Evolutionary conservation across 2,113 vertebrate genomes (phyloP), one percentile per base, ranked within the genome.

Genomic region (Colius striatus): DNA sequence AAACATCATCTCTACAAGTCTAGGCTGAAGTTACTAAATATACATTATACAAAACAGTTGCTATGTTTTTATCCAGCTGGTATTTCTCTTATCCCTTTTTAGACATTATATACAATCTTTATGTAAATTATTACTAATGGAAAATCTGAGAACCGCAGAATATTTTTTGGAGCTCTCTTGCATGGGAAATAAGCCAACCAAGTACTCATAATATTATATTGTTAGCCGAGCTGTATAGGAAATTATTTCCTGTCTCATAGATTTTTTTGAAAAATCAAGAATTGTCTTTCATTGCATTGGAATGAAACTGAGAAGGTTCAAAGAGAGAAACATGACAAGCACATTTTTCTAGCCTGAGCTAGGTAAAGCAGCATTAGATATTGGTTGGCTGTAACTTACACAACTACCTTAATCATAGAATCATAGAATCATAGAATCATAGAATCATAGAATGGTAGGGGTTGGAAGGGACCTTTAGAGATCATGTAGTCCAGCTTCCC

Each of bases 121-220:
- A 89, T 92, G 53, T 79, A 96, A 95, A 96, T 92, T 94, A 66
- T 84, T 93, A 82, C 61, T 87, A 96, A 95, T 70, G 92, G 95
- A 97, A 97, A 96, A 94, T 93, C 51, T 92, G 93, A 95, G 72
- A 81, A 80, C 34, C 5, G 4, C 48, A 84, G 68, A 95, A 48
- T 11, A 45, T 72, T 90, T 92, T n/a, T 58, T 51, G 18, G 65
- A 91, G 73, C 53, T 81, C 29, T 88, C 66, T 84, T 70, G 17
- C 54, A 82, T n/a, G 61, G 88, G 83, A 96, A 93, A 78, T 58
- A 93, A 81, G 90, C 90, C 90, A 96, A 94, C 71, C 27, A 87
- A 94, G n/a, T 29, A 41, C 50, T 96, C 50, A 66, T 47, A 92
- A 65, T 41, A 65, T 60, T 61, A 63, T 45, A 87, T 21, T 58